Evolutionary conservation across 2,888 invertebrate genomes (phyloP), one percentile per base, ranked within the genome.

Genomic region (Augiades crinisus): DNA sequence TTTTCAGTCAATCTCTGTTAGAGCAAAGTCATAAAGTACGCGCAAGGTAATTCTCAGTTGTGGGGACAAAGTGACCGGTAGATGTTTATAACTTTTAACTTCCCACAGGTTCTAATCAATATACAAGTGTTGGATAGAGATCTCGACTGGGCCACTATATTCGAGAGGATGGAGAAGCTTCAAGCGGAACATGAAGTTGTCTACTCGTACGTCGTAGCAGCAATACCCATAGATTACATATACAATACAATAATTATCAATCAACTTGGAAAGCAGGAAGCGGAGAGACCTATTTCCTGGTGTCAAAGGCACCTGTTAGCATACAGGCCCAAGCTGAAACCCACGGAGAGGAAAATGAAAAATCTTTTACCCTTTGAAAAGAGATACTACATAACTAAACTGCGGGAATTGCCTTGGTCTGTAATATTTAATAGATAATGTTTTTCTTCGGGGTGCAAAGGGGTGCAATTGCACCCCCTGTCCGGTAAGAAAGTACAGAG

Each of bases 401-500:
- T 87, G 13, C 78, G 64, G 8, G 78, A 75, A 37, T 55, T 88
- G 45, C 87, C 87, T 0, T 88, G 87, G 87, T 84, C 87, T 1
- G 87, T 84, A 3, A 81, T 88, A 46, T 87, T 88, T 54, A 73
- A 81, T 27, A 70, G 71, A 60, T 76, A 65, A 57, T 27, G 16
- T 16, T 3, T 46, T 27, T 12, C 8, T 24, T 12, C n/a, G n/a
- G n/a, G n/a, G n/a, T 47, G 10, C 10, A 12, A 37, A 7, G 17
- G 1, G 10, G 36, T 19, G 6, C n/a, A 5, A 10, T 19, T 3
- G 14, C n/a, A n/a, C n/a, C n/a, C n/a, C n/a, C n/a, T n/a, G n/a
- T n/a, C n/a, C n/a, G n/a, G n/a, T n/a, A n/a, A n/a, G n/a, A n/a
- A n/a, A n/a, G n/a, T n/a, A n/a, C n/a, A n/a, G n/a, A n/a, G n/a